A percentile compares a stretch with the other conserved stretches of the same genome.
Evolutionary conservation across 2,797 vertebrate species (phyloP).

Genomic region (Liparis tanakae): DNA sequence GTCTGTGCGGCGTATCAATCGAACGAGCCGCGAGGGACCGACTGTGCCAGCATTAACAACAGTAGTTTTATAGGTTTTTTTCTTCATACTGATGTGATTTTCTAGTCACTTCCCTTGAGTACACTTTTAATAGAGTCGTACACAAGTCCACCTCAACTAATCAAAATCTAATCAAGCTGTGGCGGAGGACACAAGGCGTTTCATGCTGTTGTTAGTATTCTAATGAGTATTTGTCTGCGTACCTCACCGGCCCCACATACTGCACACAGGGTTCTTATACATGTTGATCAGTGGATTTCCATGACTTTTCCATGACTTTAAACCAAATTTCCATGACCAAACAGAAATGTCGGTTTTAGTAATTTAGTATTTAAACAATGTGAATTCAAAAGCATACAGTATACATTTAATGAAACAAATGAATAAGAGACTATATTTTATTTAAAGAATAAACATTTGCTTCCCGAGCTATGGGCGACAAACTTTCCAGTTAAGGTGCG

Average conservation of each 20-base stretch:
- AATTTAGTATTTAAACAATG: too few species aligned
- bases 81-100: background rate
- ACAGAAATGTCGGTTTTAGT: too few species aligned
- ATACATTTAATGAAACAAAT: too few species aligned
- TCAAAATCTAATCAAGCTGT: constrained; percentile 26
- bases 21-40: constrained; percentile 23
- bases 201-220: constrained; percentile 31
- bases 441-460: too few species aligned
- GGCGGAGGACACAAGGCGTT: constrained; percentile 22
- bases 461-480: too few species aligned
- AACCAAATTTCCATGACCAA: too few species aligned
- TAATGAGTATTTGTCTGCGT: constrained; percentile 43
- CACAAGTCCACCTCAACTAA: constrained; percentile 28
- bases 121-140: background rate
- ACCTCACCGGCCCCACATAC: constrained; percentile 36
- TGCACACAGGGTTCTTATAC: too few species aligned
- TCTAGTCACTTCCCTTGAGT: constrained; percentile 4
- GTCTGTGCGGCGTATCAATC: constrained; percentile 44
- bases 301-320: too few species aligned
- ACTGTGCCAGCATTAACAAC: constrained; percentile 19
- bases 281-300: too few species aligned
- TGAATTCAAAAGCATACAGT: too few species aligned
- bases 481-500: too few species aligned
- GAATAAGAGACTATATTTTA: too few species aligned
- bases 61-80: background rate